Percentiles rank a stretch among this genome's conserved stretches.
Conservation (phyloP, 1,140 invertebrate species). For the Micrasema longulum region DNA sequence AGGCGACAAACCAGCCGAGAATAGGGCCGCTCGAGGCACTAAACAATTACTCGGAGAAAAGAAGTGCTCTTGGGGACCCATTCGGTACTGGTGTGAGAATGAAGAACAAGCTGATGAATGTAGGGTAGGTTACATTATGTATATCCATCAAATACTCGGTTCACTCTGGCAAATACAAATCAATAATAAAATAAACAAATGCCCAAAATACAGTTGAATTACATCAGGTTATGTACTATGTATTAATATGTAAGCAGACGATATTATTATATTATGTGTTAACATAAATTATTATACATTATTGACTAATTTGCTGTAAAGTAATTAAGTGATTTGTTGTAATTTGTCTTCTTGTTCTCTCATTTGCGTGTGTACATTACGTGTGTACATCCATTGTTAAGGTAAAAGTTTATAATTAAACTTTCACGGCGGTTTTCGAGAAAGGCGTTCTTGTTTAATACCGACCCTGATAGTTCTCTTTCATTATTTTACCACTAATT, state of each 20-base stretch:
- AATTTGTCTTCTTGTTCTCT: too few relatives aligned
- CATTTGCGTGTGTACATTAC: too few relatives aligned
- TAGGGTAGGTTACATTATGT: slow-evolving; percentile 62
- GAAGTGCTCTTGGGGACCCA: slow-evolving; percentile 70
- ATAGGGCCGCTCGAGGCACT: neutral
- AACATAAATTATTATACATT: too few relatives aligned
- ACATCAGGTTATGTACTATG: neutral
- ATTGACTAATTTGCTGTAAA: too few relatives aligned
- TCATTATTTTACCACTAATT: too few relatives aligned
- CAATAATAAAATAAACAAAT: neutral
- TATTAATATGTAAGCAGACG: neutral
- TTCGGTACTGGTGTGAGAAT: slow-evolving; percentile 70
- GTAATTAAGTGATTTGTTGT: too few relatives aligned
- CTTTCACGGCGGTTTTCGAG: too few relatives aligned
- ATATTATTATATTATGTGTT: neutral
- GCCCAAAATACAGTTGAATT: neutral
- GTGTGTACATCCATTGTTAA: too few relatives aligned
- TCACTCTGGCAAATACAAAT: neutral
- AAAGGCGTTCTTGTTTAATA: too few relatives aligned
- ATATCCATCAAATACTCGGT: neutral
- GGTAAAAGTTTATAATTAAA: too few relatives aligned
- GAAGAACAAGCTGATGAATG: slow-evolving; percentile 68
- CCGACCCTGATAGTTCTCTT: too few relatives aligned
- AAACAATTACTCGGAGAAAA: slow-evolving; percentile 57
- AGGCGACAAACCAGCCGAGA: slow-evolving; percentile 46